Conservation (phyloP, 2,797 vertebrate species). For the Cyclopterus lumpus region DNA sequence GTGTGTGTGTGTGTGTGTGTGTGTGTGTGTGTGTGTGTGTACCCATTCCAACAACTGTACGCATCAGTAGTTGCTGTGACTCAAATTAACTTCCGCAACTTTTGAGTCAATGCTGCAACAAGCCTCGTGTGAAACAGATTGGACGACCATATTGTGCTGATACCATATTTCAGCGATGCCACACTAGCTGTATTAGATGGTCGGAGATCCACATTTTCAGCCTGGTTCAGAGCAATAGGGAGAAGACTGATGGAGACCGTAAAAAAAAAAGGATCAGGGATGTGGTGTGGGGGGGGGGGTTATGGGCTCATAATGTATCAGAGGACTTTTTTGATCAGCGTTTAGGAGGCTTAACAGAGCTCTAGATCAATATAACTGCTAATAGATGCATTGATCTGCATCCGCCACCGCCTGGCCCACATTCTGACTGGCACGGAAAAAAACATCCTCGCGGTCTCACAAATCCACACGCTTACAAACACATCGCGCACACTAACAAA, state of each 20-base stretch:
- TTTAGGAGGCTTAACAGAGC: slow-evolving; percentile 68
- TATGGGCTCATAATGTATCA: slow-evolving; percentile 65
- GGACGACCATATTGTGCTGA: slow-evolving; percentile 54
- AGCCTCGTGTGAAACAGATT: slow-evolving; percentile 53
- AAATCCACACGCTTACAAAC: slow-evolving; percentile 12
- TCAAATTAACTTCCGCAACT: slow-evolving; percentile 60
- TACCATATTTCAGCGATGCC: slow-evolving; percentile 55
- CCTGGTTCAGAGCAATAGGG: slow-evolving; percentile 28
- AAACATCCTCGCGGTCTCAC: slow-evolving; percentile 22
- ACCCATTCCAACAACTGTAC: slow-evolving; percentile 45
- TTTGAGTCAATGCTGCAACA: slow-evolving; percentile 50
- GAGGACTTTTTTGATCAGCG: slow-evolving; percentile 71
- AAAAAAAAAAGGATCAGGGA: slow-evolving; percentile 42
- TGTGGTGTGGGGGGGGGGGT: slow-evolving; percentile 26
- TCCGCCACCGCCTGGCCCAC: slow-evolving; percentile 35
- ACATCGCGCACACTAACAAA: background rate
- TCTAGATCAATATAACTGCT: slow-evolving; percentile 73
- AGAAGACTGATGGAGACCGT: slow-evolving; percentile 63
- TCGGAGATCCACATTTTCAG: slow-evolving; percentile 49
- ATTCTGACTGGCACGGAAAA: slow-evolving; percentile 22
- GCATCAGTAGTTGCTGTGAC: slow-evolving; percentile 49
- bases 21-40: slow-evolving; percentile 22
- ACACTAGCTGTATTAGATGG: slow-evolving; percentile 39
- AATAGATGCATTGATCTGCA: slow-evolving; percentile 75
- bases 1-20: slow-evolving; percentile 28